Percentiles rank a stretch among this genome's conserved stretches.
Evolutionary conservation across 1,140 invertebrate genomes (phyloP).

Genomic region (Dermatophagoides farinae): DNA sequence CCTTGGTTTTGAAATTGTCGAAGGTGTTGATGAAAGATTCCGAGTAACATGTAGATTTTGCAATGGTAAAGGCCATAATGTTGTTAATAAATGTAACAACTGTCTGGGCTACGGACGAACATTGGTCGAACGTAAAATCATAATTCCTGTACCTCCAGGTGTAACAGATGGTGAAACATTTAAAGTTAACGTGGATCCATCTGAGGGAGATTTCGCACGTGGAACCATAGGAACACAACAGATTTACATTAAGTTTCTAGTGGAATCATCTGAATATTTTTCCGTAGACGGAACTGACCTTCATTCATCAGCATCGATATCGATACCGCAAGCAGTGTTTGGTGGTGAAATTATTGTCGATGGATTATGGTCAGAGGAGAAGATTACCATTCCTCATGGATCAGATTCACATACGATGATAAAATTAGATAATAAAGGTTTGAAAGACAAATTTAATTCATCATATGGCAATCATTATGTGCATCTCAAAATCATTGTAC

Average conservation of each 20-base stretch:
- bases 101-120: conserved; percentile 82
- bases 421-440: conserved; percentile 63
- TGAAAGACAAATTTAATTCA: conserved; percentile 59
- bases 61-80: conserved; percentile 59
- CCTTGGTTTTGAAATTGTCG: conserved; percentile 53
- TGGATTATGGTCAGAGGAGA: conserved; percentile 76
- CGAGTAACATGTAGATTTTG: conserved; percentile 80
- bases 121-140: conserved; percentile 67
- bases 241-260: conserved; percentile 76
- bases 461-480: conserved; percentile 94
- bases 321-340: conserved; percentile 68
- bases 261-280: conserved; percentile 71
- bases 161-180: conserved; percentile 90
- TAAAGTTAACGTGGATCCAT: conserved; percentile 50
- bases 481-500: conserved; percentile 61
- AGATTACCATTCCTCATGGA: conserved; percentile 60
- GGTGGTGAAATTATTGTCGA: conserved; percentile 45
- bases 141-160: conserved; percentile 86
- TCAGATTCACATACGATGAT: conserved; percentile 78
- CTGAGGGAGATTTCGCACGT: neutral
- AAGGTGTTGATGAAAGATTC: conserved; percentile 61
- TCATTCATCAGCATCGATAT: conserved; percentile 65
- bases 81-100: conserved; percentile 70
- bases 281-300: conserved; percentile 57
- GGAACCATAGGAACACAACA: conserved; percentile 39